Percentiles rank a stretch among this genome's conserved stretches.
phyloP scores from a whole-genome alignment of 1,140 invertebrate species.

The Drosophila tsacasi region DNA sequence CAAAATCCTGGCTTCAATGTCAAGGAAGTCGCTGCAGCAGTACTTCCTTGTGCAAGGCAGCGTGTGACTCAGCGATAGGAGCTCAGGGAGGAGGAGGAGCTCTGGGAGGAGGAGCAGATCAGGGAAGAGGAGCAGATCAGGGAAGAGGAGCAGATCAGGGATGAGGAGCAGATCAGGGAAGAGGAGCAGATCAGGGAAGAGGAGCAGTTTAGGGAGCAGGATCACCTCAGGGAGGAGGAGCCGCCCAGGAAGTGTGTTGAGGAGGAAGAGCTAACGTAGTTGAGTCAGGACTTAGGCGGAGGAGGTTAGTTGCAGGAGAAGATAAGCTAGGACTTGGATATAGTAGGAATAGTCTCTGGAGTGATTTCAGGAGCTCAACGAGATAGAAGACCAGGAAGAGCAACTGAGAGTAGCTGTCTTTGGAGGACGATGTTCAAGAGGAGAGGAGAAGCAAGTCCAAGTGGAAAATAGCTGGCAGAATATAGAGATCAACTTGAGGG shows the following conservation, averaged over 20 bases:
- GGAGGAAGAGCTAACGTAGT: neutral
- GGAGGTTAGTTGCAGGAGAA: neutral
- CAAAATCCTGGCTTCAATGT: slow-evolving; percentile 81
- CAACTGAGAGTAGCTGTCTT: too few species aligned
- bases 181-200: too few species aligned
- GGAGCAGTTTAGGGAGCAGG: too few species aligned
- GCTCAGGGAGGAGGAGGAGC: neutral
- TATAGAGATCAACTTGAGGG: neutral
- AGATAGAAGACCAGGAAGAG: neutral
- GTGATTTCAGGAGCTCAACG: neutral
- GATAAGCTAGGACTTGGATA: too few species aligned
- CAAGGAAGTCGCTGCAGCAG: slow-evolving; percentile 72
- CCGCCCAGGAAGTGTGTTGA: neutral
- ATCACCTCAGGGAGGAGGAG: neutral
- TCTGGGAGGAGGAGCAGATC: neutral
- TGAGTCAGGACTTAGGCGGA: neutral
- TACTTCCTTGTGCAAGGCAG: slow-evolving; percentile 70
- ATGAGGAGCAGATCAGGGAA: too few species aligned
- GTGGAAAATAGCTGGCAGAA: neutral
- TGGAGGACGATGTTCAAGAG: neutral
- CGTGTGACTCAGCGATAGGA: slow-evolving; percentile 24
- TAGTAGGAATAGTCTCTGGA: neutral
- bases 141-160: neutral
- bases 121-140: too few species aligned
- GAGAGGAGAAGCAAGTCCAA: neutral